Base-by-base conservation (phyloP, 2,888 invertebrate genomes). In the Agonopterix arenella region DNA sequence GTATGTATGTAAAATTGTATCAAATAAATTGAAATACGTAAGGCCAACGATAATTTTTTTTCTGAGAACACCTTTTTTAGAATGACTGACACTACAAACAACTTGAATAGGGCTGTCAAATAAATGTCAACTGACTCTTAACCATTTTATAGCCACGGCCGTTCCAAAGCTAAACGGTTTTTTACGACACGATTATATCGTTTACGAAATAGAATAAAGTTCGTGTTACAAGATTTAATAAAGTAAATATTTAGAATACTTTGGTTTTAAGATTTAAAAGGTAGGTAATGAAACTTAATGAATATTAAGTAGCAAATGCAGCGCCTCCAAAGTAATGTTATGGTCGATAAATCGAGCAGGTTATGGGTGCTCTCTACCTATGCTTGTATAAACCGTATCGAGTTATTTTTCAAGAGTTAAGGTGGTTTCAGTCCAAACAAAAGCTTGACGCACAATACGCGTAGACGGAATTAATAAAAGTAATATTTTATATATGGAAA, bases 101-200 rank as follows among this genome's bases (percentile, higher is more conserved):
- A 28, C 37, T 4, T 45, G 37, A 58, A 60, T 56, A 63, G 53
- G 56, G 55, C 60, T 65, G 67, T 67, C 67, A 64, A 71, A 75
- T 76, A 73, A 78, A 78, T 68, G 73, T 73, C 70, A 66, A 71
- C 62, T 53, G 58, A 56, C 65, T 61, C 62, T 70, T 66, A 68
- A 64, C 66, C 56, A 65, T 73, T 68, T 73, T 73, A 45, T 50
- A 55, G 56, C 58, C 63, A 45, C 50, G 56, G 56, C 58, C 63
- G 62, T 68, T 46, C 16, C 42, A 67, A 70, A 68, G 68, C 66
- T 72, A 71, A 73, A 65, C 66, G 66, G 58, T 68, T 64, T 75
- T 77, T 77, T 78, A 77, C 63, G 59, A 62, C 58, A 47, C 65
- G 67, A 74, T 76, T 74, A 77, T 69, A 66, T 66, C 58, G 47